Evolutionary conservation across 2,888 invertebrate species (phyloP).

Genomic region (Hirudinaria manillensis): DNA sequence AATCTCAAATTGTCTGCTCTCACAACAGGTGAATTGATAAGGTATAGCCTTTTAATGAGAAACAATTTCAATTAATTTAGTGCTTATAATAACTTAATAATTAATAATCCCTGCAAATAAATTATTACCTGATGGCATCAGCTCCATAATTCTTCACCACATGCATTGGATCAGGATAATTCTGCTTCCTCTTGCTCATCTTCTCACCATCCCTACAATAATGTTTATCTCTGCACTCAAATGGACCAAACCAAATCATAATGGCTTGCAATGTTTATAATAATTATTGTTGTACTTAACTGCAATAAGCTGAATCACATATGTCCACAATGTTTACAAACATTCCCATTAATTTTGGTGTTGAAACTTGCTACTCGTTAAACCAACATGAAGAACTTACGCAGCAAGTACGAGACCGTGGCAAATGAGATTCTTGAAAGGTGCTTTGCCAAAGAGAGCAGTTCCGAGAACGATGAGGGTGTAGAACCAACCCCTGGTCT

Average conservation of each 20-base stretch:
- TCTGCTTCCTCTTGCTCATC: conserved; percentile 98
- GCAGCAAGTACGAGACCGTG: conserved; percentile 89
- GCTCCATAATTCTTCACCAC: conserved; percentile 84
- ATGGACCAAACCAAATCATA: not conserved
- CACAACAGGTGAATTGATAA: conserved; percentile 96
- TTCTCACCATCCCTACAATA: conserved; percentile 80
- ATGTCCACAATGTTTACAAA: not conserved
- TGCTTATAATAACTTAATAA: not conserved
- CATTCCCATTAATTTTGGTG: not conserved
- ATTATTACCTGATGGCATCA: conserved; percentile 72
- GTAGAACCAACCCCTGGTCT: conserved; percentile 81
- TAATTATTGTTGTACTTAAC: too few relatives aligned
- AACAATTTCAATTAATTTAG: not conserved
- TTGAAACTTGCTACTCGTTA: not conserved
- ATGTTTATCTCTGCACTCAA: not conserved
- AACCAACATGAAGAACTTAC: conserved; percentile 42
- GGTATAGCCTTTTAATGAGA: conserved; percentile 63
- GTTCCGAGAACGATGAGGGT: conserved; percentile 75
- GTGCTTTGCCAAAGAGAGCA: conserved; percentile 86
- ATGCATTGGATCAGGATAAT: conserved; percentile 92
- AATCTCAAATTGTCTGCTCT: conserved; percentile 91
- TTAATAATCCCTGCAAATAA: not conserved
- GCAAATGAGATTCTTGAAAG: conserved; percentile 93
- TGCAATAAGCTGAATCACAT: not conserved
- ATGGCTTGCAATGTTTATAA: too few relatives aligned